Evolutionary conservation across 2,888 invertebrate genomes (phyloP), one percentile per base, ranked within the genome.

Genomic region (Congeria kusceri): DNA sequence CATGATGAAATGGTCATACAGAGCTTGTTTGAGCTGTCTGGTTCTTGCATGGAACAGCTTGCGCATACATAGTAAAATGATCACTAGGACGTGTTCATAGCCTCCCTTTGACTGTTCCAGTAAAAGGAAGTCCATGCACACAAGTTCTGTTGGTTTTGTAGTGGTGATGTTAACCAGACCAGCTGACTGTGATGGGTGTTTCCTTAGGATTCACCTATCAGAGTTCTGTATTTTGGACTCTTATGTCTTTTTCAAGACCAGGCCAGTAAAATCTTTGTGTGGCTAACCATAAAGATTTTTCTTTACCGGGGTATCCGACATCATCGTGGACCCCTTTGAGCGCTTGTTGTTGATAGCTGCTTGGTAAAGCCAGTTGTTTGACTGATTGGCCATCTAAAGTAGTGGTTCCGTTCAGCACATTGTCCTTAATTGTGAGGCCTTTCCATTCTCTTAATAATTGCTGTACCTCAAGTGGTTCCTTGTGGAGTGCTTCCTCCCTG

Each of bases 91-190:
- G 27, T 47, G 57, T 25, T 46, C 68, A 1, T n/a, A 15, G 44
- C 46, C 68, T 32, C 67, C 75, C n/a, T 57, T 74, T 15, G 66
- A 65, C 28, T 44, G 53, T 28, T 83, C 80, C 1, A 79, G 29
- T 53, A 47, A 32, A 20, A 76, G 23, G 46, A 69, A 84, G 39
- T 72, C 79, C n/a, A 79, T 76, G 46, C 68, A 65, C 4, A 84
- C 78, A 1, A 84, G 44, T 29, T 82, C 72, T 62, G 82, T 28
- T 0, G 81, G 76, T 29, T 62, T 23, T 11, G 62, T 39, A 0
- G 77, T 53, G 11, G 18, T 18, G 13, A 81, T 78, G n/a, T 25
- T 29, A 9, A 70, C 49, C 28, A 79, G 23, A 7, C 53, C 29
- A 49, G 76, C 67, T 57, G 27, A 18, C 27, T 57, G n/a, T 5